A percentile compares a stretch with the other conserved stretches of the same genome.
These are phyloP conservation scores for Pyrochroa serraticornis DNA, from an alignment of 2,888 invertebrate genomes.

Conservation along the genomic window DNA sequence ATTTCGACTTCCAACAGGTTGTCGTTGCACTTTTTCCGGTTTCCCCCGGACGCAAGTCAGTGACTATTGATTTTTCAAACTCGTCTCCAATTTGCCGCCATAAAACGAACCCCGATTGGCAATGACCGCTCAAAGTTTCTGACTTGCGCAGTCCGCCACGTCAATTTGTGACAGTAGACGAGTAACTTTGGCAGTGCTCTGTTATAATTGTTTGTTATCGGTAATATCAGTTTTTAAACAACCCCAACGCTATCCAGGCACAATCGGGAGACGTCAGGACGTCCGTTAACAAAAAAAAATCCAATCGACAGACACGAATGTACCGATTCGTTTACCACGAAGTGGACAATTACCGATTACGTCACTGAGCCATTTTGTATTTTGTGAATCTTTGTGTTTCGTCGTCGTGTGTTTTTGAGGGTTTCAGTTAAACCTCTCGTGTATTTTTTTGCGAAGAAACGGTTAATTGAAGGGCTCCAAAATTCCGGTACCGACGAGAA, in stretches of 20 bases:
- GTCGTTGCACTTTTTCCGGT: neutral
- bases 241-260: slow-evolving; percentile 32
- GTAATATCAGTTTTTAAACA: slow-evolving; percentile 42
- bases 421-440: slow-evolving; percentile 5
- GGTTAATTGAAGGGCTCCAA: slow-evolving; percentile 60
- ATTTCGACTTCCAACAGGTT: slow-evolving; percentile 27
- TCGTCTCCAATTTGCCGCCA: slow-evolving; percentile 47
- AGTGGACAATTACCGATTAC: slow-evolving; percentile 47
- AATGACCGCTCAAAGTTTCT: slow-evolving; percentile 16
- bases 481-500: slow-evolving; percentile 87
- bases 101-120: slow-evolving; percentile 40
- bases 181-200: slow-evolving; percentile 41
- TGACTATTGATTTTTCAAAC: slow-evolving; percentile 43
- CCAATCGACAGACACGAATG: slow-evolving; percentile 9
- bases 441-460: slow-evolving; percentile 40
- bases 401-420: slow-evolving; percentile 3
- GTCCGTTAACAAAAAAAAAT: no score
- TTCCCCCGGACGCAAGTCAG: slow-evolving; percentile 40
- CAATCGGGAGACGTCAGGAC: slow-evolving; percentile 15
- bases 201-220: slow-evolving; percentile 44
- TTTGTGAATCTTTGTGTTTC: slow-evolving; percentile 46
- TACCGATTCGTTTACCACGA: neutral
- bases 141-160: slow-evolving; percentile 25
- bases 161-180: slow-evolving; percentile 44
- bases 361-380: slow-evolving; percentile 59